Conservation (phyloP, 2,113 vertebrate species). For the Pitta sordida region DNA sequence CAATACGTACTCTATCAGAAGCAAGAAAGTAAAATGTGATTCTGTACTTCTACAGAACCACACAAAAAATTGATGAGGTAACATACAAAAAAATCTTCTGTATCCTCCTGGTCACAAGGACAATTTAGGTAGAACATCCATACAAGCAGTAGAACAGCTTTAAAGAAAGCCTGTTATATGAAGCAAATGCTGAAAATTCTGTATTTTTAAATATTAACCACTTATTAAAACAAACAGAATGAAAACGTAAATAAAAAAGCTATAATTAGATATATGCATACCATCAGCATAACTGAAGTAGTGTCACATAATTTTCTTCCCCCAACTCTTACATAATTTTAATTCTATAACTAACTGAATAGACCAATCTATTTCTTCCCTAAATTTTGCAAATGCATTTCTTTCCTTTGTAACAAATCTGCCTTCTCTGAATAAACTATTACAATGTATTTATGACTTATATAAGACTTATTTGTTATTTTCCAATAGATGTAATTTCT, state of each 20-base stretch:
- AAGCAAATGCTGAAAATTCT: constrained; percentile 18
- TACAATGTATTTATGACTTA: not conserved
- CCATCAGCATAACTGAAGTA: not conserved
- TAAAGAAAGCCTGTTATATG: not conserved
- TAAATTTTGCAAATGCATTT: not conserved
- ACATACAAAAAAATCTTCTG: not conserved
- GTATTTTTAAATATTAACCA: not conserved
- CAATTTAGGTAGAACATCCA: constrained; percentile 5
- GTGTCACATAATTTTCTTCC: not conserved
- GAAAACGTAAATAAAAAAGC: not conserved
- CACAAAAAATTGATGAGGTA: not conserved
- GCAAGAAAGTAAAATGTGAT: not conserved
- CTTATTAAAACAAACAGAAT: constrained; percentile 4
- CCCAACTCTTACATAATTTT: not conserved
- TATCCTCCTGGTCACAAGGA: not conserved
- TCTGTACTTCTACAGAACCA: not conserved
- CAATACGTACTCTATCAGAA: not conserved
- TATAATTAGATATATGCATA: not conserved
- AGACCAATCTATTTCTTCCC: not conserved
- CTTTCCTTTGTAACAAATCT: not conserved
- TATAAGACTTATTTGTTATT: too few relatives aligned
- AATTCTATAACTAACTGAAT: not conserved
- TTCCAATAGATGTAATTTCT: not conserved
- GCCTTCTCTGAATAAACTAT: not conserved
- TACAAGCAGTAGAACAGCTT: not conserved